Evolutionary conservation across 1,140 invertebrate species (phyloP).

Genomic region (Drosophila nebulosa): DNA sequence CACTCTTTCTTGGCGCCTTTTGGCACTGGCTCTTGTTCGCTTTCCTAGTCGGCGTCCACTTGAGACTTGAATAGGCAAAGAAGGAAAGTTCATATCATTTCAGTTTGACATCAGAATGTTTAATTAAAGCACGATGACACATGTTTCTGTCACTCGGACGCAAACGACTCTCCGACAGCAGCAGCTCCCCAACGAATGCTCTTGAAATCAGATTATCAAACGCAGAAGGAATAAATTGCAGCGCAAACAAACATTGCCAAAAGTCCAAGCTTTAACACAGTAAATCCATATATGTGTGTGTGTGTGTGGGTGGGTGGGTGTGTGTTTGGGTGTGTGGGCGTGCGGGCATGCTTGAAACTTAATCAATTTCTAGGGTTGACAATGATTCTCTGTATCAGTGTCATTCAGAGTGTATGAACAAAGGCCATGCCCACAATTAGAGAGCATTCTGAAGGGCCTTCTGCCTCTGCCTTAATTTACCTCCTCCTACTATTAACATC

Average conservation of each 20-base stretch:
- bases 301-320: background rate
- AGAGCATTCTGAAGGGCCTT: background rate
- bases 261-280: background rate
- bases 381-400: background rate
- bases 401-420: background rate
- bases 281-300: background rate
- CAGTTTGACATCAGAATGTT: slow-evolving; percentile 10
- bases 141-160: slow-evolving; percentile 14
- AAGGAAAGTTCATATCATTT: slow-evolving; percentile 1
- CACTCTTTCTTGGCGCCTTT: background rate
- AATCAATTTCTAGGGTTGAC: slow-evolving; percentile 1
- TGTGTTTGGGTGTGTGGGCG: background rate
- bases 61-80: background rate
- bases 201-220: slow-evolving; percentile 8
- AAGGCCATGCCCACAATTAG: background rate
- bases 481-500: background rate
- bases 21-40: background rate
- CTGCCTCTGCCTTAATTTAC: no score
- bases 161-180: background rate
- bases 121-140: slow-evolving; percentile 21
- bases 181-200: background rate
- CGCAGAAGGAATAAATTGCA: background rate
- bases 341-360: background rate
- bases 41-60: background rate
- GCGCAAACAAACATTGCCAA: background rate